These are phyloP conservation scores for Crotalus horridus DNA, from an alignment of 2,113 vertebrate species.

Conservation along the genomic window DNA sequence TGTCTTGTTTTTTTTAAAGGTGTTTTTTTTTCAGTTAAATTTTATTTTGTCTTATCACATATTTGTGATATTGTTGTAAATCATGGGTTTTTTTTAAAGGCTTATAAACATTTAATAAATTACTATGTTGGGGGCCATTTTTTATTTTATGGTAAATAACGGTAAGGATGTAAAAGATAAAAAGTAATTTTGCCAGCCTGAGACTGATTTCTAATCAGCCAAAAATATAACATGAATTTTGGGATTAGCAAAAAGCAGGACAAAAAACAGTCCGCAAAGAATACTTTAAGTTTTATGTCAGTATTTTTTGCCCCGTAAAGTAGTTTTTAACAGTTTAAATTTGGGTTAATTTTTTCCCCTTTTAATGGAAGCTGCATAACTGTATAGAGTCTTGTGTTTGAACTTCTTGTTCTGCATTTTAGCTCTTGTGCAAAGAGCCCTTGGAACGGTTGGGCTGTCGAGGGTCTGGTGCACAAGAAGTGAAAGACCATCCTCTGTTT, in stretches of 20 bases:
- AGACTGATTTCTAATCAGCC: not conserved
- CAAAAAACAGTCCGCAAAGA: not conserved
- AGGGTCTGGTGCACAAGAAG: slow-evolving; percentile 83
- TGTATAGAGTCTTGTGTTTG: not conserved
- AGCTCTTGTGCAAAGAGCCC: slow-evolving; percentile 94
- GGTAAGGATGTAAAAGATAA: not conserved
- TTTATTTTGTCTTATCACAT: not conserved
- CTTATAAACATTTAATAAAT: not conserved
- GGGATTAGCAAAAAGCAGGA: not conserved
- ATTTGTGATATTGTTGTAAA: not conserved
- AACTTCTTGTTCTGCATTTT: slow-evolving; percentile 34
- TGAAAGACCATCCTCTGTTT: slow-evolving; percentile 90
- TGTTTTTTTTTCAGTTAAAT: not conserved
- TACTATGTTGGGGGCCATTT: not conserved
- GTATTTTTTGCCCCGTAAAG: not conserved
- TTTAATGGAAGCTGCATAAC: not conserved
- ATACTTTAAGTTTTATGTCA: not conserved
- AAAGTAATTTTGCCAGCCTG: not conserved
- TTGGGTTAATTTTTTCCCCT: not conserved
- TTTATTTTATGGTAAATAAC: not conserved
- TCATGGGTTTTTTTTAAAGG: not conserved
- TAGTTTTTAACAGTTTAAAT: not conserved
- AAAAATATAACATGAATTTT: not conserved
- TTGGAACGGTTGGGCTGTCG: slow-evolving; percentile 82
- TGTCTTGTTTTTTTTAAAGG: not conserved